Evolutionary conservation across 2,888 invertebrate genomes (phyloP).

Genomic region (Abrostola triplasia): DNA sequence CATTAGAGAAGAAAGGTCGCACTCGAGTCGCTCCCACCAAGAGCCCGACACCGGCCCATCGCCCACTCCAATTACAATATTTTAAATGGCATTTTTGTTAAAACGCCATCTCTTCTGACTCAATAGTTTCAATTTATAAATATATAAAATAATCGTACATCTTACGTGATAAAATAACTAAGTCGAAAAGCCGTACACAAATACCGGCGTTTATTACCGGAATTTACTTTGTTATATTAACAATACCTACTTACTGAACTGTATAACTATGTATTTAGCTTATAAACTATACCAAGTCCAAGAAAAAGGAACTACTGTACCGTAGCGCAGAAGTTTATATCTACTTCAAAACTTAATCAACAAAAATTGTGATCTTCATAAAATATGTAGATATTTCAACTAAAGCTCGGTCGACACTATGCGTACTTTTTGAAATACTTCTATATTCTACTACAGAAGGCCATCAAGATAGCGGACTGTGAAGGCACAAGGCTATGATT

Average conservation of each 20-base stretch:
- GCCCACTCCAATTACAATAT: conserved; percentile 79
- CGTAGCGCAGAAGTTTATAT: no score
- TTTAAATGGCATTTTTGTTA: conserved; percentile 67
- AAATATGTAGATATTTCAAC: no score
- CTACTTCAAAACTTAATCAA: no score
- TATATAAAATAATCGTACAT: conserved; percentile 31
- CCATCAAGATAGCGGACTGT: no score
- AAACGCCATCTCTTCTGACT: conserved; percentile 58
- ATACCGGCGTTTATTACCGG: neutral
- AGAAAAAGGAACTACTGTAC: no score
- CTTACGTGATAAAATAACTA: conserved; percentile 14
- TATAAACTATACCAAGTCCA: no score
- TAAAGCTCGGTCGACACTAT: no score
- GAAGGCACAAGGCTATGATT: neutral
- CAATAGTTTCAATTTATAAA: conserved; percentile 56
- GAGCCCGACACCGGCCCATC: conserved; percentile 61
- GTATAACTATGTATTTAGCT: no score
- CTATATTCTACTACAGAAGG: neutral
- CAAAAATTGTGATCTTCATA: no score
- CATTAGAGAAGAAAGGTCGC: conserved; percentile 81
- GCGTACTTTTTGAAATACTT: neutral
- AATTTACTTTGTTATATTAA: no score
- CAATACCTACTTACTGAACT: no score
- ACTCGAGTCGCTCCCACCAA: conserved; percentile 64
- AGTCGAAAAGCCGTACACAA: conserved; percentile 12